These are phyloP conservation scores for Cochlearius cochlearius DNA, from an alignment of 2,113 vertebrate species.

Conservation along the genomic window DNA sequence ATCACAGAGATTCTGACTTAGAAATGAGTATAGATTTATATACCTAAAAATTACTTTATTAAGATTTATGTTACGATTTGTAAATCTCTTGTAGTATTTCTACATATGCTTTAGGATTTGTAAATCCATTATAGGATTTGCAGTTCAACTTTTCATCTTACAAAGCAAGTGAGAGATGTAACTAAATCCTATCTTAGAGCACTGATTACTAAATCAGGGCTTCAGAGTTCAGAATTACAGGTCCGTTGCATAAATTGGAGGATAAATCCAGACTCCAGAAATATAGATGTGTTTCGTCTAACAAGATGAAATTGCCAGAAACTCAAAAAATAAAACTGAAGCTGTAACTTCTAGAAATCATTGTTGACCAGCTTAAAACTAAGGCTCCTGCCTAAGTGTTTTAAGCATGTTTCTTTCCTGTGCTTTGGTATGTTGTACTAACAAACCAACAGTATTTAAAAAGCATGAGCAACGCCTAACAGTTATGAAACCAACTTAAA, in stretches of 20 bases:
- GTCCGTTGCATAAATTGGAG: not conserved
- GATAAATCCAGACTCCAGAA: not conserved
- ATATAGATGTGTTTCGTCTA: not conserved
- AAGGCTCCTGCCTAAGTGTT: not conserved
- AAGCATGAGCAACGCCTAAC: not conserved
- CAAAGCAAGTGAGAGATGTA: not conserved
- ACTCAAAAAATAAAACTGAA: not conserved
- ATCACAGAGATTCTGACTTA: not conserved
- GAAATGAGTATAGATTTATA: not conserved
- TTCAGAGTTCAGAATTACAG: not conserved
- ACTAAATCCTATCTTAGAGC: not conserved
- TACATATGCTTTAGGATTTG: not conserved
- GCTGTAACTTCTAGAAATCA: not conserved
- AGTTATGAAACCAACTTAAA: not conserved
- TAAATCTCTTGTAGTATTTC: constrained; percentile 3
- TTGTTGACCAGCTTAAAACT: not conserved
- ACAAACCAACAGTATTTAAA: not conserved
- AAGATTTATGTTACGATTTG: not conserved
- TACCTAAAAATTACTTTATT: not conserved
- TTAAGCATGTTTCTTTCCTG: not conserved
- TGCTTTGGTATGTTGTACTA: not conserved
- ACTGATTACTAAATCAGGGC: not conserved
- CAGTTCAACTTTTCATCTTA: not conserved
- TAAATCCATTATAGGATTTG: constrained; percentile 26
- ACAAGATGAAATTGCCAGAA: not conserved